Percentiles rank a stretch among this genome's conserved stretches.
phyloP scores from a whole-genome alignment of 2,888 invertebrate species.

The Amiota minor region DNA sequence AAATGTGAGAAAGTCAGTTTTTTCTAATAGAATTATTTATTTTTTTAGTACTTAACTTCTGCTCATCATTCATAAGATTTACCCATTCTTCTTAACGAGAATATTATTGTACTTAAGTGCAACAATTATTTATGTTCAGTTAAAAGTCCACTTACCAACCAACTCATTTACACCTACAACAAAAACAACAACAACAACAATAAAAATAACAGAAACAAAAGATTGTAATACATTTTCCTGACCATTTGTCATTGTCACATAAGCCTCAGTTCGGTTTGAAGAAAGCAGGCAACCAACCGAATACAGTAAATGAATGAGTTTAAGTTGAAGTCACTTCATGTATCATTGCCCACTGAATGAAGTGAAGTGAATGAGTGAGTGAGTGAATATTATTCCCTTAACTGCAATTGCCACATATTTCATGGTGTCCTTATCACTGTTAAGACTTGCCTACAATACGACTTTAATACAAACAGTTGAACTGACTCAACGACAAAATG shows the following conservation, averaged over 20 bases:
- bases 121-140: not conserved
- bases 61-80: no score
- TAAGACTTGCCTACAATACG: not conserved
- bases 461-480: not conserved
- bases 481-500: not conserved
- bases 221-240: not conserved
- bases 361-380: not conserved
- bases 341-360: not conserved
- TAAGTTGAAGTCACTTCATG: not conserved
- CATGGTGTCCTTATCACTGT: not conserved
- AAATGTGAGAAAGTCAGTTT: no score
- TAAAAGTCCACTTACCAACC: slow-evolving; percentile 4
- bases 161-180: not conserved
- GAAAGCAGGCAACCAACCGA: not conserved
- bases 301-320: not conserved
- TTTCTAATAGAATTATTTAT: no score
- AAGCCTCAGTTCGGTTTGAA: not conserved
- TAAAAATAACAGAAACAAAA: no score
- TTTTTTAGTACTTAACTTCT: no score
- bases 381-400: no score
- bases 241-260: slow-evolving; percentile 1
- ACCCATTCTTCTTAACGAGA: no score
- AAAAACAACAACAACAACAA: no score
- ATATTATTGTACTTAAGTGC: no score
- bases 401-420: no score